phyloP scores from a whole-genome alignment of 2,113 vertebrate species.

The Sceloporus undulatus region DNA sequence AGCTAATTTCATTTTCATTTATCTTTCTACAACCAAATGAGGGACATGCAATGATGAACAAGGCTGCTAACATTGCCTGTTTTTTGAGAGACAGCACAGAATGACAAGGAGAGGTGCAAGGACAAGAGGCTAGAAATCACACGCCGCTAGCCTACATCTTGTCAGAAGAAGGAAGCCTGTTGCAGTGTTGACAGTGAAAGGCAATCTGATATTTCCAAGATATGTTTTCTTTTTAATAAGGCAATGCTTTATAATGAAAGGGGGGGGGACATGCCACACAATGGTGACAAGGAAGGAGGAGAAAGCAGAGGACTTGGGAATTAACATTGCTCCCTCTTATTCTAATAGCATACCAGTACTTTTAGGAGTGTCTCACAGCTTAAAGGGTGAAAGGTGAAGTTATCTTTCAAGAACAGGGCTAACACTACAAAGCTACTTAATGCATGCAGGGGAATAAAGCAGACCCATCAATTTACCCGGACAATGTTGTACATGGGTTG shows the following conservation, averaged over 20 bases:
- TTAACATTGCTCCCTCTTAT: conserved; percentile 56
- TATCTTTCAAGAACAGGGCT: conserved; percentile 71
- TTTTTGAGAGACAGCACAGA: background rate
- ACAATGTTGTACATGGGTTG: conserved; percentile 57
- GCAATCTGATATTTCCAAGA: conserved; percentile 40
- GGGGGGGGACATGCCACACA: background rate
- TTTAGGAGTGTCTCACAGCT: conserved; percentile 67
- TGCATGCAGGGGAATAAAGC: conserved; percentile 58
- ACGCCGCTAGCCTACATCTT: accelerated
- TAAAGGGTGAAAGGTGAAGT: conserved; percentile 69
- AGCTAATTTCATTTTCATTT: conserved; percentile 22
- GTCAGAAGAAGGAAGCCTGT: background rate
- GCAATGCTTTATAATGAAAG: conserved; percentile 8
- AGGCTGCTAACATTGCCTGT: background rate
- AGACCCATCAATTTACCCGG: conserved; percentile 49
- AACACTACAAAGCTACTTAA: conserved; percentile 65
- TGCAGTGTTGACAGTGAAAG: conserved; percentile 18
- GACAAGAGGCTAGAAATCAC: background rate
- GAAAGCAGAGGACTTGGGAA: conserved; percentile 62
- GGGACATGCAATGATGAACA: background rate
- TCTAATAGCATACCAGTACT: conserved; percentile 62
- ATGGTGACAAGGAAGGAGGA: conserved; percentile 59
- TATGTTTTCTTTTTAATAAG: conserved; percentile 42
- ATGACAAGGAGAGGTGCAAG: background rate
- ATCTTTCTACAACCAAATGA: conserved; percentile 14